Conservation (phyloP, 2,797 vertebrate genomes). For the Acomys russatus region DNA sequence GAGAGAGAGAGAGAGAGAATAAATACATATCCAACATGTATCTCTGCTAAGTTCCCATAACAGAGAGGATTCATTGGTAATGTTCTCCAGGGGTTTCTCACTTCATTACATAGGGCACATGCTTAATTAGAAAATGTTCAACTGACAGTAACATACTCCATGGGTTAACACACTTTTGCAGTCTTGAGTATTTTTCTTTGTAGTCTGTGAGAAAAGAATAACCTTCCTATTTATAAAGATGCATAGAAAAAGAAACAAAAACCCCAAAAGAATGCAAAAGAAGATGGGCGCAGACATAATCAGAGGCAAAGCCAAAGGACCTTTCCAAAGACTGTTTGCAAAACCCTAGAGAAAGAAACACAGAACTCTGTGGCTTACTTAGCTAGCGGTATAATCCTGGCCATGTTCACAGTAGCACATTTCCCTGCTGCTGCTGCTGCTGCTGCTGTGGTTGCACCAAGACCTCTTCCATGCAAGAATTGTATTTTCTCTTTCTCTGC, state of each 20-base stretch:
- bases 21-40: rapidly evolving
- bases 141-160: neutral
- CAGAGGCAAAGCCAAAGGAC: neutral
- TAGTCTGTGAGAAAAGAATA: neutral
- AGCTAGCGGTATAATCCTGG: neutral
- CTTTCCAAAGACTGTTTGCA: neutral
- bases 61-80: neutral
- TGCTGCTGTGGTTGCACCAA: neutral
- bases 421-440: neutral
- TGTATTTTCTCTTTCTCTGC: neutral
- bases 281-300: neutral
- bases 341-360: neutral
- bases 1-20: no score
- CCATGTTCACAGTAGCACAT: neutral
- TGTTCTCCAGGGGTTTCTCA: neutral
- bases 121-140: neutral
- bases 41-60: neutral
- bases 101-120: rapidly evolving
- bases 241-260: neutral
- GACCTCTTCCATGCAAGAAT: neutral
- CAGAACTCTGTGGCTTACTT: neutral
- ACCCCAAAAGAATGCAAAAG: neutral
- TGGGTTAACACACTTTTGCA: neutral
- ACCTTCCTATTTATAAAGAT: neutral
- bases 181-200: neutral